Evolutionary conservation across 2,113 vertebrate genomes (phyloP).

Genomic region (Triplophysa tibetana): DNA sequence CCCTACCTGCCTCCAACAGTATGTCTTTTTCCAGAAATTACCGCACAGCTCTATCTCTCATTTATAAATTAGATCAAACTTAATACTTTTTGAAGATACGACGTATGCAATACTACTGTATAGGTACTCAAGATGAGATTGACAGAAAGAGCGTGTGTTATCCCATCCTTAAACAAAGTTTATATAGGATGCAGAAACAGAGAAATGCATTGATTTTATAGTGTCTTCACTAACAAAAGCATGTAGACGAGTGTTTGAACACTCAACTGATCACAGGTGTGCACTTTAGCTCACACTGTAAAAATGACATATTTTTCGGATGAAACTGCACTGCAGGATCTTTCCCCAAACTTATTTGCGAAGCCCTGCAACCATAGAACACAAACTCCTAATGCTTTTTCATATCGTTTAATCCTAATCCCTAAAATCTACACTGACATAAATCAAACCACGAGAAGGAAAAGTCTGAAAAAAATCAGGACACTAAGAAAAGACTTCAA

Average conservation of each 20-base stretch:
- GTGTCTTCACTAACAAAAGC: no score
- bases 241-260: neutral
- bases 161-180: no score
- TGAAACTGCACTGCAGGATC: neutral
- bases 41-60: no score
- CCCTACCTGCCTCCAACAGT: no score
- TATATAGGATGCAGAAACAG: no score
- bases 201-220: no score
- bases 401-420: slow-evolving; percentile 54
- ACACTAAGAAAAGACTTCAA: slow-evolving; percentile 34
- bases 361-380: neutral
- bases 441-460: slow-evolving; percentile 37
- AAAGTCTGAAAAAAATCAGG: slow-evolving; percentile 36
- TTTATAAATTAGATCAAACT: no score
- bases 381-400: slow-evolving; percentile 28
- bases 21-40: no score
- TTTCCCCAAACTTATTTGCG: neutral
- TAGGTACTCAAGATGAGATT: no score
- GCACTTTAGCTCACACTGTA: neutral
- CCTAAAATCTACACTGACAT: slow-evolving; percentile 29
- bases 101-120: no score
- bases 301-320: neutral
- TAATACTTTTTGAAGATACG: no score
- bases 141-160: no score
- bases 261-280: neutral